Evolutionary conservation across 1,140 invertebrate genomes (phyloP).

Genomic region (Drosophila neocordata): DNA sequence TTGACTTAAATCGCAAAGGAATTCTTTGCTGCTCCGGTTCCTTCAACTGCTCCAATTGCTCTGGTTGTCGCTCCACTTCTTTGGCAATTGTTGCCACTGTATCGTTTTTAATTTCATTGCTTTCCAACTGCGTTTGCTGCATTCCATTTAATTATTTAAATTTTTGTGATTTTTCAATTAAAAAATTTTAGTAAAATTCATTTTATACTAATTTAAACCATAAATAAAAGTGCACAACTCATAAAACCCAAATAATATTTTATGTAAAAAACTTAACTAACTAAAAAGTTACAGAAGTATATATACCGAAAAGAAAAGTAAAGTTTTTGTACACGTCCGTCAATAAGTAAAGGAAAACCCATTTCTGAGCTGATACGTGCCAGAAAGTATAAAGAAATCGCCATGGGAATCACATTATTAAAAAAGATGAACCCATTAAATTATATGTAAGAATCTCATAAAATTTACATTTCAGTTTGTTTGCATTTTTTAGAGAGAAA

Average conservation of each 20-base stretch:
- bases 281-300: no score
- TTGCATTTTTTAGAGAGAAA: no score
- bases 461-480: no score
- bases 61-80: conserved; percentile 7
- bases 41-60: conserved; percentile 31
- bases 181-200: conserved; percentile 55
- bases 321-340: no score
- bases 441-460: no score
- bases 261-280: no score
- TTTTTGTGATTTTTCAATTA: conserved; percentile 38
- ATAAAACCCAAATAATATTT: not conserved
- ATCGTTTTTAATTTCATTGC: conserved; percentile 30
- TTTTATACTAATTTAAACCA: not conserved
- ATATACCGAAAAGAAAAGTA: no score
- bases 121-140: conserved; percentile 54
- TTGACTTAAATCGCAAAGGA: conserved; percentile 1
- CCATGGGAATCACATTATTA: not conserved
- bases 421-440: no score
- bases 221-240: not conserved
- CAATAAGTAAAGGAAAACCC: no score
- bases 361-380: no score
- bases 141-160: conserved; percentile 48
- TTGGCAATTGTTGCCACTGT: not conserved
- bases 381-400: not conserved
- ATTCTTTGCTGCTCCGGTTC: conserved; percentile 9